A percentile compares a stretch with the other conserved stretches of the same genome.
Evolutionary conservation across 2,888 invertebrate genomes (phyloP).

Genomic region (Idaea dimidiata): DNA sequence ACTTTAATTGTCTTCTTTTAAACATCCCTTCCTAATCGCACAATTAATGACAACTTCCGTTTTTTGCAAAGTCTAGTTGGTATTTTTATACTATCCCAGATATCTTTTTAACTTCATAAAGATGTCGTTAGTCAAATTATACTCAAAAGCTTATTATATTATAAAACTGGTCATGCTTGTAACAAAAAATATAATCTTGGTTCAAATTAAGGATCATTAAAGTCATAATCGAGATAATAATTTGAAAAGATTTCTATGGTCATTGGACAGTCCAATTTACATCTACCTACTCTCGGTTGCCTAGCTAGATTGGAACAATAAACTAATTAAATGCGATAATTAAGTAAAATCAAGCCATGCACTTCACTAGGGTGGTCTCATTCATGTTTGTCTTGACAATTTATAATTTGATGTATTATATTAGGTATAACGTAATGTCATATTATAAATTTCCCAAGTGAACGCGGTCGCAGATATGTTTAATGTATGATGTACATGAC

Average conservation of each 20-base stretch:
- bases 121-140: too few relatives aligned
- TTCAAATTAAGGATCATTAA: constrained; percentile 62
- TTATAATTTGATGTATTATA: constrained; percentile 45
- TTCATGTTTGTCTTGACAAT: constrained; percentile 34
- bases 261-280: constrained; percentile 41
- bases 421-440: constrained; percentile 35
- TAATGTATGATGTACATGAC: constrained; percentile 68
- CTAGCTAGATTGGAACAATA: constrained; percentile 39
- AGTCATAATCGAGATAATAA: constrained; percentile 48
- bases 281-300: constrained; percentile 33
- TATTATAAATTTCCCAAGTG: constrained; percentile 56
- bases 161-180: neutral
- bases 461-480: constrained; percentile 49
- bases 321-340: constrained; percentile 57
- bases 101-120: too few relatives aligned
- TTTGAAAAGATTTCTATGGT: constrained; percentile 38
- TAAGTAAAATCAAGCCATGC: constrained; percentile 44
- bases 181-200: constrained; percentile 22
- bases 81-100: too few relatives aligned
- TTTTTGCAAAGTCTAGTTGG: too few relatives aligned
- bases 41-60: too few relatives aligned
- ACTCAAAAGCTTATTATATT: too few relatives aligned
- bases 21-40: too few relatives aligned
- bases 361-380: constrained; percentile 52
- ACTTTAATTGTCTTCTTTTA: too few relatives aligned